These are phyloP conservation scores for Anthopleura xanthogrammica DNA, from an alignment of 92 coral and sea anemone genomes.

Conservation along the genomic window DNA sequence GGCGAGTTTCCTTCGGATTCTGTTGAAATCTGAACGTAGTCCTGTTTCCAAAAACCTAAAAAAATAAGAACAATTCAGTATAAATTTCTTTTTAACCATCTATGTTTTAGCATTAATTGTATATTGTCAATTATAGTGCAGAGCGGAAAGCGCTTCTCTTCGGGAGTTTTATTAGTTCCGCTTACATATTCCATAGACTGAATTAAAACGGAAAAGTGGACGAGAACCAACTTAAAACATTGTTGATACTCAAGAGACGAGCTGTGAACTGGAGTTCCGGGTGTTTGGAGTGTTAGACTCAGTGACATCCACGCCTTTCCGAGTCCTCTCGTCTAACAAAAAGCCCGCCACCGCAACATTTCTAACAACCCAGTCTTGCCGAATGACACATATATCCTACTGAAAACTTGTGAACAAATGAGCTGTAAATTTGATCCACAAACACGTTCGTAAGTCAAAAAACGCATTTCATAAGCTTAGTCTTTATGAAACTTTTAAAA, in stretches of 20 bases:
- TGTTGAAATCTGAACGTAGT: slow-evolving; percentile 93
- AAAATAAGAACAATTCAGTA: slow-evolving; percentile 12
- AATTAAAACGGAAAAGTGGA: not conserved
- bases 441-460: not conserved
- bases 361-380: not conserved
- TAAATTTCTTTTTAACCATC: not conserved
- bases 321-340: slow-evolving; percentile 11
- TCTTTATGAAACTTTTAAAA: not conserved
- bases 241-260: not conserved
- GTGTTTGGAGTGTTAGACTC: slow-evolving; percentile 6
- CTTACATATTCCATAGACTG: not conserved
- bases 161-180: not conserved
- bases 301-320: slow-evolving; percentile 31
- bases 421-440: not conserved
- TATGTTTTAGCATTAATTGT: not conserved
- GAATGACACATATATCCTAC: not conserved
- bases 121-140: not conserved
- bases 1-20: slow-evolving; percentile 91
- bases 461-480: too few species aligned
- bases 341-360: not conserved
- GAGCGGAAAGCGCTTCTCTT: not conserved
- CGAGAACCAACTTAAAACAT: not conserved
- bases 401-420: not conserved
- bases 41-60: slow-evolving; percentile 95
- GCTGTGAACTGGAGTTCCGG: slow-evolving; percentile 12